Percentiles rank a stretch among this genome's conserved stretches.
These are phyloP conservation scores for Leistus spinibarbis DNA, from an alignment of 2,888 invertebrate species.

Conservation along the genomic window DNA sequence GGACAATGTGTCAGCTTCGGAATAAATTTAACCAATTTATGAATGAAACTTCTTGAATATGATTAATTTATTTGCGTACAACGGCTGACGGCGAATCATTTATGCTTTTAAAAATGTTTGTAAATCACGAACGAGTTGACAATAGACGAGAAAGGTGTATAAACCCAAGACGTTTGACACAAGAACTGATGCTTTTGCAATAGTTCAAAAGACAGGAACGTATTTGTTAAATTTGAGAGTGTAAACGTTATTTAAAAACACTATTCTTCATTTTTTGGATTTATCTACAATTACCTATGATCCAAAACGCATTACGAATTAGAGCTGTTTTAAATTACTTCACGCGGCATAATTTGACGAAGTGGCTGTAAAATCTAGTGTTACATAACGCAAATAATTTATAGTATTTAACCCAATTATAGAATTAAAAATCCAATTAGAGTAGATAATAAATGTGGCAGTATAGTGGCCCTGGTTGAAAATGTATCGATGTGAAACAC, in stretches of 20 bases:
- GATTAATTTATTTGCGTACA: not conserved
- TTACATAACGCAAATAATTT: not conserved
- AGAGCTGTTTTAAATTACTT: too few species aligned
- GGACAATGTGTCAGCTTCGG: constrained; percentile 11
- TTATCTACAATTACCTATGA: not conserved
- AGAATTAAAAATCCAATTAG: not conserved
- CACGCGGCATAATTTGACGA: too few species aligned
- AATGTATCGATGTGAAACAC: not conserved
- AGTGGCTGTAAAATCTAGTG: too few species aligned
- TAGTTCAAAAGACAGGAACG: not conserved
- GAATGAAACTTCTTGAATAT: constrained; percentile 18
- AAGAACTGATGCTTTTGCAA: not conserved
- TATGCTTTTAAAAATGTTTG: not conserved
- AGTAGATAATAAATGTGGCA: not conserved
- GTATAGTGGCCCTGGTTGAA: not conserved
- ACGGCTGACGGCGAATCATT: too few species aligned
- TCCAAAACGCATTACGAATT: not conserved
- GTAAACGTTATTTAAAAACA: not conserved
- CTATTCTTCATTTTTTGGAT: not conserved
- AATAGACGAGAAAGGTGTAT: not conserved
- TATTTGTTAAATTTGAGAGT: too few species aligned
- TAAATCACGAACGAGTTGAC: not conserved
- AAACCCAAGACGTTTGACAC: not conserved
- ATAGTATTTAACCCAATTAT: not conserved
- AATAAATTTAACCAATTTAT: constrained; percentile 30